Evolutionary conservation across 2,888 invertebrate species (phyloP), one percentile per base, ranked within the genome.

Genomic region (Linhomoeus sp.): DNA sequence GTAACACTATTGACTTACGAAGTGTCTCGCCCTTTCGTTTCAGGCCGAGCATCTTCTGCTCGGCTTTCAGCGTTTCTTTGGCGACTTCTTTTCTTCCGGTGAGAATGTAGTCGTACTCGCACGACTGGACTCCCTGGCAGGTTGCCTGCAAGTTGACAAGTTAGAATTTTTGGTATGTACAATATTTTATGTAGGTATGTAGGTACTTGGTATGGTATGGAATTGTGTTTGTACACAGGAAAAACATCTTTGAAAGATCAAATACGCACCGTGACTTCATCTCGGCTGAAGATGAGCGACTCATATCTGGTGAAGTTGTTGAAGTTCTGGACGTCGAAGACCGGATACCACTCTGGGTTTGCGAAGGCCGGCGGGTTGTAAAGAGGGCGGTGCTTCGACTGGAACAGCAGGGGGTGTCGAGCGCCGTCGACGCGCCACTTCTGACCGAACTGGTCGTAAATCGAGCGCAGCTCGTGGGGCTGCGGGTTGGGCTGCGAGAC

Each of bases 21-120:
- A 23, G 33, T 22, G n/a, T 17, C 20, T 45, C 48, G 22, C 43
- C 46, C 3, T 19, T 24, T 3, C 14, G 15, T 35, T 50, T 50
- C 36, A 46, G 5, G 9, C 33, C 40, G 2, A 45, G 43, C 25
- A 51, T 47, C 24, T 26, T 29, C 5, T 37, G 45, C 42, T 54
- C 51, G 1, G 43, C 43, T 41, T 50, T 52, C 19, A 56, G 40
- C 12, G 56, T 58, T n/a, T 46, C 49, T 44, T 55, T 15, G 14
- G 58, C 56, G 25, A 58, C 52, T 41, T 58, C 58, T 1, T 53
- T 39, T 5, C 55, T 42, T 1, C 56, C 56, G 17, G 58, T 57
- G 23, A 53, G 41, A 17, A 55, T 43, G 46, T 50, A 57, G 46
- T 57, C 57, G 50, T 51, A 58, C 29, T 53, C 56, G 46, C 57